These are phyloP conservation scores for Anolis sagrei DNA, from an alignment of 2,113 vertebrate species.

Conservation along the genomic window DNA sequence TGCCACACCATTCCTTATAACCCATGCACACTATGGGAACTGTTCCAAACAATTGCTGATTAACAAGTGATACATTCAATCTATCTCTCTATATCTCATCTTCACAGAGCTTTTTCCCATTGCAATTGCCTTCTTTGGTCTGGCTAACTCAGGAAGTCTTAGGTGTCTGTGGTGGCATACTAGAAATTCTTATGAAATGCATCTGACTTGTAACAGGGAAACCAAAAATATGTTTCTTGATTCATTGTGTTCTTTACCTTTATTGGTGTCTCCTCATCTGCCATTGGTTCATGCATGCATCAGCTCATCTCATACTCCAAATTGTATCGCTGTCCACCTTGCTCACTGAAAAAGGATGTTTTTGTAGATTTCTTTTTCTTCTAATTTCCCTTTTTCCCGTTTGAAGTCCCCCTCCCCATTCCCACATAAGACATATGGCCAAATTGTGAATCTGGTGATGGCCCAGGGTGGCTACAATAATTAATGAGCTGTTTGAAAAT, in stretches of 20 bases:
- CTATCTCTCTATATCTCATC: conserved; percentile 44
- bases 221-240: conserved; percentile 24
- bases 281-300: background rate
- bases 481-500: conserved; percentile 70
- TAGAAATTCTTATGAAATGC: conserved; percentile 20
- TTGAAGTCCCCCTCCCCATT: conserved; percentile 8
- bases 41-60: background rate
- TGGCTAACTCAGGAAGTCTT: background rate
- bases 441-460: conserved; percentile 64
- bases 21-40: background rate
- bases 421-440: conserved; percentile 59
- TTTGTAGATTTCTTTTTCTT: conserved; percentile 7
- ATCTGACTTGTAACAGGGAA: background rate
- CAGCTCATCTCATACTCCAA: conserved; percentile 54
- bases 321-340: conserved; percentile 25
- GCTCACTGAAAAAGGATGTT: conserved; percentile 36
- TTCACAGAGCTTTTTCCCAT: conserved; percentile 36
- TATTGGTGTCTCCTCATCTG: conserved; percentile 13
- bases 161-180: conserved; percentile 25
- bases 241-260: conserved; percentile 47
- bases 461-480: conserved; percentile 66
- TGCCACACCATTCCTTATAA: background rate
- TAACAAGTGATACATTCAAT: background rate
- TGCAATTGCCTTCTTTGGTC: conserved; percentile 5
- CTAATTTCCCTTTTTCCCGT: conserved; percentile 17